phyloP scores from a whole-genome alignment of 2,113 vertebrate species.

The Myanophis thanlyinensis region DNA sequence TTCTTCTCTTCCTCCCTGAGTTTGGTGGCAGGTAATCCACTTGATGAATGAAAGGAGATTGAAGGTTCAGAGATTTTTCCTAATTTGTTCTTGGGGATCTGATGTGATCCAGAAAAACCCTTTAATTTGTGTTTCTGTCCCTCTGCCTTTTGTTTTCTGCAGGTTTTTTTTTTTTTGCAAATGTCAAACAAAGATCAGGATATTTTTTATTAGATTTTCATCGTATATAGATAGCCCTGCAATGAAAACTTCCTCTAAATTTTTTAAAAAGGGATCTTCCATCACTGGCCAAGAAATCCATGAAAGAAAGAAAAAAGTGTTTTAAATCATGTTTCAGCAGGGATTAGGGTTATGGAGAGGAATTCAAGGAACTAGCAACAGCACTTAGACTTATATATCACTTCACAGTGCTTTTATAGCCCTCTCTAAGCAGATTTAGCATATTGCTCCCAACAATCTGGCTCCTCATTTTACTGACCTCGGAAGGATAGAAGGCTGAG shows the following conservation, averaged over 20 bases:
- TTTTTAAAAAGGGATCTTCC: constrained; percentile 33
- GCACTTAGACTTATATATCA: too few relatives aligned
- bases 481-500: too few relatives aligned
- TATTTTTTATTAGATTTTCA: constrained; percentile 27
- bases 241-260: background rate
- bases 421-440: too few relatives aligned
- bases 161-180: background rate
- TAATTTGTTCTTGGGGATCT: constrained; percentile 13
- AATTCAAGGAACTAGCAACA: constrained; percentile 17
- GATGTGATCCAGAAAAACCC: constrained; percentile 10
- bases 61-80: constrained; percentile 29
- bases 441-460: too few relatives aligned
- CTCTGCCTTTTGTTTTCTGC: background rate
- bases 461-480: too few relatives aligned
- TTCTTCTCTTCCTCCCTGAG: background rate
- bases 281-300: constrained; percentile 46
- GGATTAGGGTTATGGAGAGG: constrained; percentile 20
- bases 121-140: constrained; percentile 24
- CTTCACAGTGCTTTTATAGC: too few relatives aligned
- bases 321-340: constrained; percentile 53
- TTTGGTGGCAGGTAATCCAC: constrained; percentile 37
- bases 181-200: background rate
- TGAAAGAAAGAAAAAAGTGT: constrained; percentile 53
- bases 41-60: constrained; percentile 46
- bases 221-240: background rate